phyloP scores from a whole-genome alignment of 2,888 invertebrate genomes.

The Branchipolynoe longqiensis region DNA sequence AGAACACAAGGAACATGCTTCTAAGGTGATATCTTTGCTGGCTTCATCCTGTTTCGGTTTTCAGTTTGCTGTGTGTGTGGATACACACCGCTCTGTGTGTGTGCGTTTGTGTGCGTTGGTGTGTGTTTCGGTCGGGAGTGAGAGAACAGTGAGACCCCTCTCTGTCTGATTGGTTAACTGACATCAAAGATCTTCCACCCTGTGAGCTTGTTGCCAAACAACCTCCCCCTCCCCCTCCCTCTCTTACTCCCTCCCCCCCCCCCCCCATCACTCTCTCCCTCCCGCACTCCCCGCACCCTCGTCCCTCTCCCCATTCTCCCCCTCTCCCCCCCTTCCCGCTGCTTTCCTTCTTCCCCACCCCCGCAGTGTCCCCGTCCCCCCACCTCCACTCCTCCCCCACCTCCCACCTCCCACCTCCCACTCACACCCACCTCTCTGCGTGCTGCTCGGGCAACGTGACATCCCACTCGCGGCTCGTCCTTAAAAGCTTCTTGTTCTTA shows the following conservation, averaged over 20 bases:
- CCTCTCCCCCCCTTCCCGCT: neutral
- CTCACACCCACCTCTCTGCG: neutral
- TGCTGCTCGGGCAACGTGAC: neutral
- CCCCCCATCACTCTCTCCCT: no score
- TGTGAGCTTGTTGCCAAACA: neutral
- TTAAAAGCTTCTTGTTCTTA: no score
- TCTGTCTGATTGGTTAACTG: conserved; percentile 27
- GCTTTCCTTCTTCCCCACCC: neutral
- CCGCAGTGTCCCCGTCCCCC: neutral
- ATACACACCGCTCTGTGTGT: no score
- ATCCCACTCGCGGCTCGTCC: no score
- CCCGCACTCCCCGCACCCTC: no score
- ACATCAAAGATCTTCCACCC: conserved; percentile 34
- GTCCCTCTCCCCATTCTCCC: neutral
- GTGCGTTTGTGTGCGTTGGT: no score
- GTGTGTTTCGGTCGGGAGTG: no score
- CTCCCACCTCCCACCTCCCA: neutral
- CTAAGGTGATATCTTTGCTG: no score
- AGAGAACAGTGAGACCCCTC: no score
- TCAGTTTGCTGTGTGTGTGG: no score
- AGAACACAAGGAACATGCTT: no score
- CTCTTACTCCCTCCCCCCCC: neutral
- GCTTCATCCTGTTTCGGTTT: no score
- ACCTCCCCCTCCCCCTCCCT: neutral
- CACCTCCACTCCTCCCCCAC: neutral